Conservation (phyloP, 1,140 invertebrate genomes). For the Hermatobates lingyangjiaoensis region DNA sequence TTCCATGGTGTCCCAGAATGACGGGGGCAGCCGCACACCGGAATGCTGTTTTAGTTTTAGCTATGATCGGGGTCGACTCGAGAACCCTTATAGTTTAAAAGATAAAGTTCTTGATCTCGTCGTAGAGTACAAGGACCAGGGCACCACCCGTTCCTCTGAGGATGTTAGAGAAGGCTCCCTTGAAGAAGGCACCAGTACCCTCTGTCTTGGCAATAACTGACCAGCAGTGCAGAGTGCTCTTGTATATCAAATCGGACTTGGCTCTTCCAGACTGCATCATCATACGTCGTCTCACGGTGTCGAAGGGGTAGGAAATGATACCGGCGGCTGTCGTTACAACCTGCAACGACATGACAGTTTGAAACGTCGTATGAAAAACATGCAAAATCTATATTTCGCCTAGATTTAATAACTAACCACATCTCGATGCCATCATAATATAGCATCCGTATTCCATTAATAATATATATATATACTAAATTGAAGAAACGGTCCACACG, state of each 20-base stretch:
- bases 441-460: background rate
- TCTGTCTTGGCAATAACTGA: slow-evolving; percentile 41
- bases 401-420: background rate
- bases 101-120: slow-evolving; percentile 50
- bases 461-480: background rate
- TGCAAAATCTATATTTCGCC: background rate
- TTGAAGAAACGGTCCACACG: no score
- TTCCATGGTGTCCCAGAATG: background rate
- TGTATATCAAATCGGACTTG: slow-evolving; percentile 46
- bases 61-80: slow-evolving; percentile 2
- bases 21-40: background rate
- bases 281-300: slow-evolving; percentile 76
- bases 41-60: background rate
- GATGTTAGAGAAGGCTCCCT: slow-evolving; percentile 61
- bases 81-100: slow-evolving; percentile 10
- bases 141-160: slow-evolving; percentile 60
- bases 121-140: slow-evolving; percentile 56
- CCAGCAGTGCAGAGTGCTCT: slow-evolving; percentile 54
- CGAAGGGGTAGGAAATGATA: slow-evolving; percentile 73
- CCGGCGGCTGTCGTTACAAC: slow-evolving; percentile 52
- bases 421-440: background rate
- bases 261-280: slow-evolving; percentile 68
- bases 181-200: slow-evolving; percentile 53
- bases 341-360: no score
- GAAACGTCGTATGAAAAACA: slow-evolving; percentile 1